Evolutionary conservation across 2,797 vertebrate species (phyloP), one percentile per base, ranked within the genome.

Genomic region (Botia kubotai): DNA sequence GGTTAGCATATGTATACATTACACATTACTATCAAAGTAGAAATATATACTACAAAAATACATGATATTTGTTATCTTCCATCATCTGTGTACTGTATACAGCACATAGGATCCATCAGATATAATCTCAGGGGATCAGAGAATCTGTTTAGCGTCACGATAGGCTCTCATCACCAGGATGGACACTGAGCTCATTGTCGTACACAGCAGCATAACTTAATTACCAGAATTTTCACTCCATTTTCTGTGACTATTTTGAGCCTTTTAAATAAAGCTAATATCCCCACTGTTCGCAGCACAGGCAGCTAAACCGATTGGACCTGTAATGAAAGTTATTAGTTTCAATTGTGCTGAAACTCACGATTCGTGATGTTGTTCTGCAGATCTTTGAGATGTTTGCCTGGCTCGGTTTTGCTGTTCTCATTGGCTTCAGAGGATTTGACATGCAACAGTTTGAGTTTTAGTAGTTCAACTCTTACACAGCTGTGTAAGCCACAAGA

Each of bases 321-420:
- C 57, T 68, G 43, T 82, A 83, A 87, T 77, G 75, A 83, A 65
- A 39, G 70, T 84, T 84, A 85, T 86, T 86, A 82, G 73, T 63
- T 58, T 60, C 75, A 84, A 84, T 85, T 86, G 83, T 80, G 62
- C 78, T 68, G 68, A 83, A 75, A 85, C 69, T 70, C 14, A 1
- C 16, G 71, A 76, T 79, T 79, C 58, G 23, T 50, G 63, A 74
- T 72, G 58, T 60, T 66, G 58, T 83, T 60, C 53, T 77, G 17
- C 52, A 21, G 50, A 62, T 65, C 48, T 68, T 72, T 52, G 57
- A 83, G 66, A 70, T 29, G 60, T 29, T 79, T 52, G 60, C 60
- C 66, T 70, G 71, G 21, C 66, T 79, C 6, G 2, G 12, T 67
- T 39, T 57, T 58, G 19, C 43, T 36, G 10, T 68, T 72, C 46